Conservation (phyloP, 1,140 invertebrate species). For the Subanguina moxae region DNA sequence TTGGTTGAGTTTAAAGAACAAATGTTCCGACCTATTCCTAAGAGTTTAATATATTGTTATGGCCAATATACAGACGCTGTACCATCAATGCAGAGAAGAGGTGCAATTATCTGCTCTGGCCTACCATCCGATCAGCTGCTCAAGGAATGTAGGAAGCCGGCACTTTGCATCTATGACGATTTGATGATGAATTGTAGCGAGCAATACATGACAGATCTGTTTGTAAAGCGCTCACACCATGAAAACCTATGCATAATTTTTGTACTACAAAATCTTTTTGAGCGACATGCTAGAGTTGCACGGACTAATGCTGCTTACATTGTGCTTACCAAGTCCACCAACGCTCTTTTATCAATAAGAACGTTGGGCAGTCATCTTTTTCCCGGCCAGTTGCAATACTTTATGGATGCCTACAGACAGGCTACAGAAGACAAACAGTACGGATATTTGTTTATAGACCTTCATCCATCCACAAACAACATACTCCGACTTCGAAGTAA, state of each 20-base stretch:
- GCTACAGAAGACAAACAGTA: constrained; percentile 15
- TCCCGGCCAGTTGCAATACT: constrained; percentile 18
- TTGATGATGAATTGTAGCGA: not conserved
- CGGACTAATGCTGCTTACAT: constrained; percentile 15
- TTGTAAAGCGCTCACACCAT: not conserved
- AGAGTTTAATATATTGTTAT: constrained; percentile 8
- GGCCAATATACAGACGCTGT: constrained; percentile 8
- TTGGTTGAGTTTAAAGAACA: not conserved
- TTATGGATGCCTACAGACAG: constrained; percentile 17
- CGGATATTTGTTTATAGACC: constrained; percentile 23
- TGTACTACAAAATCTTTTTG: constrained; percentile 11
- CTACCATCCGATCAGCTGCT: constrained; percentile 6
- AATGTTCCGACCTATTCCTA: not conserved
- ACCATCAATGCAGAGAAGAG: not conserved
- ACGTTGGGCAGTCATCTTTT: constrained; percentile 16
- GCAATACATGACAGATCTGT: constrained; percentile 4
- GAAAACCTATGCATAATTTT: constrained; percentile 5
- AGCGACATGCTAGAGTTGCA: constrained; percentile 13
- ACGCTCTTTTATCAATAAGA: not conserved
- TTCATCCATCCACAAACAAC: constrained; percentile 7
- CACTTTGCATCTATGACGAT: constrained; percentile 8
- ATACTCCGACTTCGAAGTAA: constrained; percentile 5
- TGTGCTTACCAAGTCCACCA: constrained; percentile 5
- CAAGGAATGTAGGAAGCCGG: not conserved
- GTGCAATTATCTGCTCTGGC: not conserved